Evolutionary conservation across 1,140 invertebrate species (phyloP), one percentile per base, ranked within the genome.

Genomic region (Papilio machaon): DNA sequence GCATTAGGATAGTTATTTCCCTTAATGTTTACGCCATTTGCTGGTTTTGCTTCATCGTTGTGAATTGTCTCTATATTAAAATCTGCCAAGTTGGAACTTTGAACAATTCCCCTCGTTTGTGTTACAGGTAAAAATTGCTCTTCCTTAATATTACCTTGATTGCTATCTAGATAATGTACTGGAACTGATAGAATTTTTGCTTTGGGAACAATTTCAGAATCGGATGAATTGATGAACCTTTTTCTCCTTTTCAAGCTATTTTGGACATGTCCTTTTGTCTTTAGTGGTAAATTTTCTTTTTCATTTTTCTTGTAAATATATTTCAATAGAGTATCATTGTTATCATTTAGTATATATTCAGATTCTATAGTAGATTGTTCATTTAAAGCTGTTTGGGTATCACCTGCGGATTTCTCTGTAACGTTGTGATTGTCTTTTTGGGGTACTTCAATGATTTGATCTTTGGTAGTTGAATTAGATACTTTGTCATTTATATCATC

Each of bases 11-110:
- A 8, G 9, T 80, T 52, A 38, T 67, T 47, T 35, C 13, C 46
- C 30, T 73, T 58, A 47, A 80, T 38, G 13, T 64, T 17, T 13
- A 38, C 43, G 58, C 23, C 30, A 46, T 54, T 82, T 49, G 9
- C n/a, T 17, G 79, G 47, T 82, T 70, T 64, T 74, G 79, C 70
- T 67, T 80, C 19, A 43, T 74, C 35, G 38, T 86, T 81, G 75
- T 91, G 90, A 74, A 87, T 82, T 2, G 92, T 93, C 84, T 91
- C 85, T 73, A 94, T 91, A 80, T 91, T 91, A 74, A 92, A 92
- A 86, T 94, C 90, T 47, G 91, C 90, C 83, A 93, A 87, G 64
- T 87, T 81, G 13, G 87, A 84, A 54, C 74, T 83, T 80, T 89
- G 86, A 15, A 93, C 89, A 49, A 86, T 78, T 73, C 87, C 86